Base-by-base conservation (phyloP, 2,888 invertebrate species). In the Bursaphelenchus okinawaensis region DNA sequence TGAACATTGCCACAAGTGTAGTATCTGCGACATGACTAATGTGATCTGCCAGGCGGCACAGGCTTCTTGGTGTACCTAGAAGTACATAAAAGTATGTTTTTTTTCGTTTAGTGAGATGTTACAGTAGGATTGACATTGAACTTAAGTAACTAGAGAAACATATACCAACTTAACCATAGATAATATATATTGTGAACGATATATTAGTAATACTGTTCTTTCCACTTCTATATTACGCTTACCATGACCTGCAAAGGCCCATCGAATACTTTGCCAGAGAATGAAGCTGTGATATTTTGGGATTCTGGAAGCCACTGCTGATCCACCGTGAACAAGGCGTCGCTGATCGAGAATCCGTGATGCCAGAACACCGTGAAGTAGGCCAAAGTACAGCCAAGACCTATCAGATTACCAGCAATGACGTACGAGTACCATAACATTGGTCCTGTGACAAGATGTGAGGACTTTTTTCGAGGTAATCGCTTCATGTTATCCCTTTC, bases 1-100 rank as follows among this genome's bases (percentile, higher is more conserved):
- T 23, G 74, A 66, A 67, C 76, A 76, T 69, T 71, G 73, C 69
- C 70, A 74, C 22, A 76, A 54, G 59, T 77, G 75, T 66, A 71
- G 74, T 8, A 61, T 63, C 62, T 73, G 73, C 4, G 68, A 55
- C 26, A 70, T 27, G 19, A 75, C 72, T 19, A 73, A 24, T 12
- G 72, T 70, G 9, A 73, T 65, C 12, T 73, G 73, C 73, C 73
- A 73, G 16, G 73, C 68, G 4, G 75, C 73, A 24, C 63, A 55
- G 52, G 73, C 71, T 52, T 73, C 55, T 20, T 52, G 62, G 24
- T 60, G 55, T 12, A 71, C 69, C 31, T 64, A 26, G 23, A 60
- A 29, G 40, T 58, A 50, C 7, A 40, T 31, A 16, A 19, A 16
- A 54, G 16, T n/a, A n/a, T 31, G 9, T 54, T 16, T 16, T 16